Base-by-base conservation (phyloP, 2,888 invertebrate genomes). In the Epistrophe grossulariae region DNA sequence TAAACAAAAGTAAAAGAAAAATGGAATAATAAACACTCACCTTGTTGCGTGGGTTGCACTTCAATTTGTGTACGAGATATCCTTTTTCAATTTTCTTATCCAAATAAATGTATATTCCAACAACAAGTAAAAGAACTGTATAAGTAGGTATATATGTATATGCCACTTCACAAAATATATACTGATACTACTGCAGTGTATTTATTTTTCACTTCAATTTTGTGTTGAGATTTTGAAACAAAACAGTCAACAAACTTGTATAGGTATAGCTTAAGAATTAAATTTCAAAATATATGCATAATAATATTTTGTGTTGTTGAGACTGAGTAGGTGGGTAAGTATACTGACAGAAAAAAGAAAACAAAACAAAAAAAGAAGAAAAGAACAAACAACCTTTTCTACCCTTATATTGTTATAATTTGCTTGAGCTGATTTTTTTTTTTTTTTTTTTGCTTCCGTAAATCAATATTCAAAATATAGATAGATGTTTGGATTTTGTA, bases 71-170 rank as follows among this genome's bases (percentile, higher is more conserved):
- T 43, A 52, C 28, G 40, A n/a, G n/a, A 40, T 70, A 70, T 70
- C 55, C 68, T 55, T 70, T 70, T 70, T 70, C 70, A 70, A 70
- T 70, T 52, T 55, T 55, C 70, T 55, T 70, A 70, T 70, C 70
- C 70, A 74, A 83, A 76, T 76, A 70, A 83, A 76, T 76, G 64
- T 24, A 24, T 24, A 24, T 71, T 76, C 71, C 70, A 24, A 24
- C 24, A 24, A 71, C 55, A 64, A 24, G 59, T 31, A 35, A 59
- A 35, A 59, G 48, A 66, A 52, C n/a, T 52, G 45, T 45, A 55
- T 40, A 24, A 24, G 24, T 24, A 24, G 31, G 31, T 31, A 31
- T 2, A 5, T 24, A 7, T 5, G 0, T 31, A 4, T 7, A 31
- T 10, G 17, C 31, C 72, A 31, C 72, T 43, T 55, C 43, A 66